These are phyloP conservation scores for Micronycteris hirsuta DNA, from an alignment of 2,113 vertebrate species.

Conservation along the genomic window DNA sequence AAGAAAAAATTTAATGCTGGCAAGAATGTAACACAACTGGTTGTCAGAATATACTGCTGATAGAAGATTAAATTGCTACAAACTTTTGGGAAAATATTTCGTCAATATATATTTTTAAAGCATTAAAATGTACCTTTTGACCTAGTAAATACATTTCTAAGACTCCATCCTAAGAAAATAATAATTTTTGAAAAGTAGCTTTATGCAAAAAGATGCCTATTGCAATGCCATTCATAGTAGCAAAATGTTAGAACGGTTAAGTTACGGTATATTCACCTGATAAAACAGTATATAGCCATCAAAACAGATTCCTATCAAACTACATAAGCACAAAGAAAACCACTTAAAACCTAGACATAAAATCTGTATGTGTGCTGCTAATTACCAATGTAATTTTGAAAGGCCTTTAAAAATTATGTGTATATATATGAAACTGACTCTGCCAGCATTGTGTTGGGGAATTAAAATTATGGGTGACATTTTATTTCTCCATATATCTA, in stretches of 20 bases:
- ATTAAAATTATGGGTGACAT: not conserved
- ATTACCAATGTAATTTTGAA: not conserved
- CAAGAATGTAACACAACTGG: not conserved
- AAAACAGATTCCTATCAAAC: not conserved
- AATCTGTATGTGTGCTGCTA: not conserved
- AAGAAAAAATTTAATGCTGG: not conserved
- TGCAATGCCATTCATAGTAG: not conserved
- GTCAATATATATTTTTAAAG: not conserved
- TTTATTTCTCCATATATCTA: not conserved
- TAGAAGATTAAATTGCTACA: not conserved
- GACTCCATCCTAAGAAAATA: not conserved
- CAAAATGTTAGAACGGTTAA: not conserved
- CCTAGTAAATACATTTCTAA: not conserved
- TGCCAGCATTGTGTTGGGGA: not conserved
- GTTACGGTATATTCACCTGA: not conserved
- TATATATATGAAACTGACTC: not conserved
- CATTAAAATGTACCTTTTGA: not conserved
- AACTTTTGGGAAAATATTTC: not conserved
- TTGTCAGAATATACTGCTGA: not conserved
- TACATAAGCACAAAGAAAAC: not conserved
- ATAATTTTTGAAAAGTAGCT: not conserved
- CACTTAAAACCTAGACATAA: not conserved
- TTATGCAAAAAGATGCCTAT: not conserved
- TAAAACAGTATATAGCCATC: not conserved
- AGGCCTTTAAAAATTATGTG: not conserved